phyloP scores from a whole-genome alignment of 2,797 vertebrate genomes.

The Neomorphus geoffroyi region DNA sequence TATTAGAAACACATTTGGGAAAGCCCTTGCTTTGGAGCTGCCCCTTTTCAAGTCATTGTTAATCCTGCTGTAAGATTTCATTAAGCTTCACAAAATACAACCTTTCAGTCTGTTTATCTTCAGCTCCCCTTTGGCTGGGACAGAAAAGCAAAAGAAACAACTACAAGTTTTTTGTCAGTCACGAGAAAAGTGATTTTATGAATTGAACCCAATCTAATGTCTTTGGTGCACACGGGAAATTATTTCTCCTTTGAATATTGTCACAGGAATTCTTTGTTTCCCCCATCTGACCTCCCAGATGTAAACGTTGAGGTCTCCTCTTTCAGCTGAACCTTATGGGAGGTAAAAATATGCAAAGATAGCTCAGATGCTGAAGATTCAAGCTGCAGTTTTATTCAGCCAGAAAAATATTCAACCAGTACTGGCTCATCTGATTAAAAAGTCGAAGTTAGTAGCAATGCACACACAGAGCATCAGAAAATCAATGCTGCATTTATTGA shows the following conservation, averaged over 20 bases:
- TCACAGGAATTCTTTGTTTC: neutral
- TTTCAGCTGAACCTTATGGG: neutral
- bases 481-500: neutral
- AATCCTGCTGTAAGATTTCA: neutral
- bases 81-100: neutral
- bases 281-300: neutral
- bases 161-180: neutral
- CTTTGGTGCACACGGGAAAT: constrained; percentile 10
- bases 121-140: neutral
- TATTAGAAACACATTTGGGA: neutral
- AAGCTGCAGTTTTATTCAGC: neutral
- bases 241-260: constrained; percentile 16
- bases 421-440: neutral
- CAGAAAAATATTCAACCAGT: neutral
- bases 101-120: neutral
- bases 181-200: neutral
- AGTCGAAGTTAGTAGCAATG: neutral
- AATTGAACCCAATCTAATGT: neutral
- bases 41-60: neutral
- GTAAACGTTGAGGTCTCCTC: neutral
- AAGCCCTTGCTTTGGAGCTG: neutral
- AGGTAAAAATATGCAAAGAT: neutral
- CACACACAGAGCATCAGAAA: neutral
- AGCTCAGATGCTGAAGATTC: neutral
- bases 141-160: neutral